Evolutionary conservation across 2,888 invertebrate species (phyloP), one percentile per base, ranked within the genome.

Genomic region (Tortrix viridana): DNA sequence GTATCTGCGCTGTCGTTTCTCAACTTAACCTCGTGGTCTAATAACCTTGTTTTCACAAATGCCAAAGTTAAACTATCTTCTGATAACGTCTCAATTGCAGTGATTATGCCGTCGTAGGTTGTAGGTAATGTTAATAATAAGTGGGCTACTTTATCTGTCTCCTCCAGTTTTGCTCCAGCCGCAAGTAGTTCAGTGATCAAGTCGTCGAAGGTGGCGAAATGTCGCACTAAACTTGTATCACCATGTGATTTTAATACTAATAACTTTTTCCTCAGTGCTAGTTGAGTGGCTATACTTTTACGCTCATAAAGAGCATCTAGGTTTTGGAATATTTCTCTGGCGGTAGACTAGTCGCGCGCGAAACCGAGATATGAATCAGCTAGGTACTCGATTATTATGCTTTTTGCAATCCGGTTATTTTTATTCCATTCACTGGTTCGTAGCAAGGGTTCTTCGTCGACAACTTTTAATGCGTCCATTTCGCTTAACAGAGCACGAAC

Each of bases 81-180:
- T 0, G 73, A 65, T 26, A 83, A 66, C 2, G 79, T 81, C 69
- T 82, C 79, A 1, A 84, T 69, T 0, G 84, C 82, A 9, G 82
- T 82, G n/a, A 81, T 71, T 2, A 83, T 71, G 5, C 77, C 78
- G 60, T 82, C 76, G 67, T 82, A 82, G 19, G 66, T 55, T n/a
- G 71, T n/a, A 26, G 26, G 23, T 23, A 23, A 23, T 23, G 23
- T 23, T 23, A 23, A 23, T 23, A 23, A 23, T 23, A 23, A 23
- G 23, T 23, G 23, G 23, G 23, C 23, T 23, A 23, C 23, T 1
- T 6, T 23, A 23, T 23, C 23, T 6, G 23, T 23, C 7, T 23
- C 23, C 1, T 23, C 23, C 23, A 23, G 23, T 23, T 23, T 23
- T 23, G 23, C 23, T 5, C 23, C 23, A 23, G 23, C 23, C 23